Evolutionary conservation across 2,113 vertebrate species (phyloP), one percentile per base, ranked within the genome.

Genomic region (Tupaia tana): DNA sequence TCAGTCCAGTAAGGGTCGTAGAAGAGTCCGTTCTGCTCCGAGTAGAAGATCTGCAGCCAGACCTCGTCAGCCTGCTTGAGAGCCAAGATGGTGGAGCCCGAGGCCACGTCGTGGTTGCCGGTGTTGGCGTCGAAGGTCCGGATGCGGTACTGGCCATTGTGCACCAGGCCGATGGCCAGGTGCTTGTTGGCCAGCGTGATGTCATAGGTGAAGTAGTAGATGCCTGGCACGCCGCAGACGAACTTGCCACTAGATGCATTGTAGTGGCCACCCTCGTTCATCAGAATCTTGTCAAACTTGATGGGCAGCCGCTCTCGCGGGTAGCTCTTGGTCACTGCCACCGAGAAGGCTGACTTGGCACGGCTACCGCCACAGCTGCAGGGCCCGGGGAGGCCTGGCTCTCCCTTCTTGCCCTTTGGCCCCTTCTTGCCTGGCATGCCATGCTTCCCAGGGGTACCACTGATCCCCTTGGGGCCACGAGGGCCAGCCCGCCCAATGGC

Each of bases 1-100:
- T 99, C 99, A 16, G 99, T 99, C 99, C 99, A 99, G 97, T 99
- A 99, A 2, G 99, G 99, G 97, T 99, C 99, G 9, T 99, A 99
- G 94, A 99, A 99, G 92, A 99, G 99, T 78, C 99, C 99, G 0
- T 99, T 99, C 98, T 99, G 99, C 97, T 99, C 99, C 0, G 99
- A 99, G 97, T 99, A 99, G 95, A 99, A 99, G 98, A 99, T 99
- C 98, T 99, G 99, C 91, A 99, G 98, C 99, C 99, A 99, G 18
- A 99, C 99, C 94, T 99, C 99, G 43, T 99, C 99, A 0, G 98
- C 98, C 82, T 97, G 96, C 95, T 99, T 98, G 93, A 99, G 98
- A 0, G 98, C 98, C 95, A 99, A 99, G 87, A 99, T 98, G 64
- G 99, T 99, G 6, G 99, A 99, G 5, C 99, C 99, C 0, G 99